A percentile compares a stretch with the other conserved stretches of the same genome.
Conservation (phyloP, 1,140 invertebrate genomes). For the Chlorops oryzae region DNA sequence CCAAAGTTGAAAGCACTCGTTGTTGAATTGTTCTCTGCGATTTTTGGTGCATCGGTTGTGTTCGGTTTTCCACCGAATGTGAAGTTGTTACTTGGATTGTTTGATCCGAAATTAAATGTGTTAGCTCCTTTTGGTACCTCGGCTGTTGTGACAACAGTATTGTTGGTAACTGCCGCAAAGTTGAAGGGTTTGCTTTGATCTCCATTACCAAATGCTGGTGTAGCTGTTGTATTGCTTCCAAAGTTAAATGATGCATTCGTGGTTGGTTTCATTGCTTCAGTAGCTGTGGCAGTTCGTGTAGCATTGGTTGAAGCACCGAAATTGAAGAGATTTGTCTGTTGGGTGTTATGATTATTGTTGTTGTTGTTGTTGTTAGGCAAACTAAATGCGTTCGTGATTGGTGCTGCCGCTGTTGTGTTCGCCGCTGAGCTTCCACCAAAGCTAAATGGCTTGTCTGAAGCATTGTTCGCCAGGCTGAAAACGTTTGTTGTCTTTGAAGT, state of each 20-base stretch:
- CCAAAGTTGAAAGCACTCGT: background rate
- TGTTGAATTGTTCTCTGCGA: background rate
- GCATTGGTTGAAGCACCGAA: background rate
- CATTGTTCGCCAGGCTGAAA: too few relatives aligned
- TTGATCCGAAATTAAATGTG: too few relatives aligned
- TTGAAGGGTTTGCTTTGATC: background rate
- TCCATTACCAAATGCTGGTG: background rate
- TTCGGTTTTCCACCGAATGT: too few relatives aligned
- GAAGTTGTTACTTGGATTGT: too few relatives aligned
- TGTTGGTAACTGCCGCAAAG: background rate
- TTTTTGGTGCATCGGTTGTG: too few relatives aligned
- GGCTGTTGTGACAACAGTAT: background rate
- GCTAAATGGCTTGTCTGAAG: background rate
- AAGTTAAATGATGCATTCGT: conserved; percentile 3
- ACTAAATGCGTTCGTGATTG: background rate
- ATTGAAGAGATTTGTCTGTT: too few relatives aligned
- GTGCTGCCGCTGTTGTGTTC: background rate
- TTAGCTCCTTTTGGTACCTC: too few relatives aligned
- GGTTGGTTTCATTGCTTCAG: background rate
- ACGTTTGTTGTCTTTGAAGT: too few relatives aligned
- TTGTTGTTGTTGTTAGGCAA: background rate
- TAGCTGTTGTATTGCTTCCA: background rate
- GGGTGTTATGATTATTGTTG: conserved; percentile 1
- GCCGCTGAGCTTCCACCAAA: background rate
- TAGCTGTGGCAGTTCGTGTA: background rate